Evolutionary conservation across 1,140 invertebrate genomes (phyloP).

Genomic region (Drosophila ercepeae): DNA sequence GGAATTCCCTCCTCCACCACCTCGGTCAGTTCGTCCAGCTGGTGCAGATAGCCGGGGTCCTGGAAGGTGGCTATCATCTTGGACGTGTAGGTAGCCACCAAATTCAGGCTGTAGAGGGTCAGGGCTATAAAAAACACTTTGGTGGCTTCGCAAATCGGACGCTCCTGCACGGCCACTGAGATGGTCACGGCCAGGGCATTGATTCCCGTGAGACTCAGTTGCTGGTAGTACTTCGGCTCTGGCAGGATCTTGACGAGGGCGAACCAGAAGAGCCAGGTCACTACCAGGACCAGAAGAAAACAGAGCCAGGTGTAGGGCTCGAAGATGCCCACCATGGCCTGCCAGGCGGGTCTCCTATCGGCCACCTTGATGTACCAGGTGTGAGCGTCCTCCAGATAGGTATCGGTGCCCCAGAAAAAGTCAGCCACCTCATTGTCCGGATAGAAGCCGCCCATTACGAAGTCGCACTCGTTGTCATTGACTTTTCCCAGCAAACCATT

Average conservation of each 20-base stretch:
- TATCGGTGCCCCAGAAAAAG: slow-evolving; percentile 84
- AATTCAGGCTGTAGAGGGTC: slow-evolving; percentile 84
- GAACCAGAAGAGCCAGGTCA: slow-evolving; percentile 84
- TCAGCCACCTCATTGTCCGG: slow-evolving; percentile 85
- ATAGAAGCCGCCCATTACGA: slow-evolving; percentile 85
- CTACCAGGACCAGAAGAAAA: slow-evolving; percentile 76
- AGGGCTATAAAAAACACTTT: slow-evolving; percentile 84
- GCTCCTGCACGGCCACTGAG: slow-evolving; percentile 83
- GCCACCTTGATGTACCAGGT: slow-evolving; percentile 85
- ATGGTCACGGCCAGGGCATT: slow-evolving; percentile 84
- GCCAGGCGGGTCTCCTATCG: slow-evolving; percentile 83
- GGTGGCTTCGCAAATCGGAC: slow-evolving; percentile 83
- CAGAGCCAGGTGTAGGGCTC: slow-evolving; percentile 83
- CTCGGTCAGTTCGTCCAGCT: slow-evolving; percentile 84
- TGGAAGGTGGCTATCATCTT: slow-evolving; percentile 85
- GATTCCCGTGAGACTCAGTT: slow-evolving; percentile 82
- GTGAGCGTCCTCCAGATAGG: slow-evolving; percentile 85
- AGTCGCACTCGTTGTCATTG: slow-evolving; percentile 81
- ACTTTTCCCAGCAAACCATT: slow-evolving; percentile 84
- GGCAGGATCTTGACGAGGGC: slow-evolving; percentile 78
- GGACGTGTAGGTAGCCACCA: slow-evolving; percentile 85
- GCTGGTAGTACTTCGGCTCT: slow-evolving; percentile 83
- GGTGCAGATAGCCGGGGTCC: slow-evolving; percentile 84
- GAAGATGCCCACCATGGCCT: slow-evolving; percentile 84
- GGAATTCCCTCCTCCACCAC: slow-evolving; percentile 83